Base-by-base conservation (phyloP, 1,140 invertebrate species). In the Philaenus spumarius region DNA sequence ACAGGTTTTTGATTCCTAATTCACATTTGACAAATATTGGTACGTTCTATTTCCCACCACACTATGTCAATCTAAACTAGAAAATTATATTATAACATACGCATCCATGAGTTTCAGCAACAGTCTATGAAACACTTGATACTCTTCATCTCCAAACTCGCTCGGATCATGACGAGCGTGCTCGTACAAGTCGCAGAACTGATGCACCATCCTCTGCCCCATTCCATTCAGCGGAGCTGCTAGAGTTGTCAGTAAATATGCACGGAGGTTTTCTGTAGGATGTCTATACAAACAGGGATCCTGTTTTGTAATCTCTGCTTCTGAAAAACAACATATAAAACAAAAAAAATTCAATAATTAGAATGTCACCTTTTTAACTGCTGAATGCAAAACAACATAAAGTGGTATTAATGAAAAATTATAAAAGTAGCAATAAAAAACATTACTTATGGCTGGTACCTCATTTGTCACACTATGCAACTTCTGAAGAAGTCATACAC, bases 171-270 rank as follows among this genome's bases (percentile, higher is more conserved):
- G 89, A 39, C 91, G 75, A 0, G 93, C 92, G 67, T 89, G 88
- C 71, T 93, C 90, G 68, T 95, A 94, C 19, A 88, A 77, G 74
- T 93, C 89, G 71, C 90, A 91, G 72, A 92, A 93, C 69, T 92
- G 87, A 70, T 95, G 89, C 47, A 95, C 86, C 47, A 89, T 74
- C 67, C 87, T 79, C 69, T 91, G 86, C 0, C 88, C 86, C 43
- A 82, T 79, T 5, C 86, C 86, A 69, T 86, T 86, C 1, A 89
- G 72, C 1, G 84, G 84, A 0, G 82, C 82, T 14, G 82, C 84
- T 23, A 89, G 74, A 1, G 83, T 85, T 20, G 83, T 84, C 2
- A 90, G 72, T 53, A 93, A 75, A 74, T 89, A 93, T 1, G 85
- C 83, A 43, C 90, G 78, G 9, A 94, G 74, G 64, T 89, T 90